Evolutionary conservation across 2,797 vertebrate genomes (phyloP), one percentile per base, ranked within the genome.

Genomic region (Echeneis naucrates): DNA sequence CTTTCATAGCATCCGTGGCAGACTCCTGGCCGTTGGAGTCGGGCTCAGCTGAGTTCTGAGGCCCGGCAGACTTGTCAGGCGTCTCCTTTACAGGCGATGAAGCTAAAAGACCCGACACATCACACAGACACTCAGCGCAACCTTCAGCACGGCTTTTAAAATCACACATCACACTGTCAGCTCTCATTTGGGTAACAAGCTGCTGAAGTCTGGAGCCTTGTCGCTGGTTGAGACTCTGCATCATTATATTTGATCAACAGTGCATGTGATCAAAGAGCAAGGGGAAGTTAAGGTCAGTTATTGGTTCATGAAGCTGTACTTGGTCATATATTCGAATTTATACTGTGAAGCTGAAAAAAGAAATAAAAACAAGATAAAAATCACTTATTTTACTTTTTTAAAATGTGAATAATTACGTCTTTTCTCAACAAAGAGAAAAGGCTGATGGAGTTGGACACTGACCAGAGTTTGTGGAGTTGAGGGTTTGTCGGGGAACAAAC

Each of bases 401-500:
- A 32, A 32, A 32, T n/a, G n/a, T 32, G 35, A 37, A 38, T 38
- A 38, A 13, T 14, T 38, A 3, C 37, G 13, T 37, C 37, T 38
- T 13, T 38, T 38, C 37, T 38, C 14, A 38, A 38, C n/a, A n/a
- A n/a, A n/a, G n/a, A n/a, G n/a, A n/a, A n/a, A n/a, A n/a, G n/a
- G n/a, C n/a, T 3, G 30, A 30, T 30, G 30, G 13, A 37, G 48
- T 1, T 4, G 33, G 10, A 48, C 0, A 83, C 91, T 90, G 55
- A 95, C 94, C 90, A 1, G 85, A 77, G 67, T 73, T 86, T 2
- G 79, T 58, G 50, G 95, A 92, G 84, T 78, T 89, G 83, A 96
- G 93, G 23, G 89, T 89, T 81, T 96, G 96, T 63, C 97, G 95
- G 23, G 97, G 97, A 80, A 99, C 84, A 7, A 94, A 94, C 84